Conservation (phyloP, 2,888 invertebrate genomes). For the Drosophila monieri region DNA sequence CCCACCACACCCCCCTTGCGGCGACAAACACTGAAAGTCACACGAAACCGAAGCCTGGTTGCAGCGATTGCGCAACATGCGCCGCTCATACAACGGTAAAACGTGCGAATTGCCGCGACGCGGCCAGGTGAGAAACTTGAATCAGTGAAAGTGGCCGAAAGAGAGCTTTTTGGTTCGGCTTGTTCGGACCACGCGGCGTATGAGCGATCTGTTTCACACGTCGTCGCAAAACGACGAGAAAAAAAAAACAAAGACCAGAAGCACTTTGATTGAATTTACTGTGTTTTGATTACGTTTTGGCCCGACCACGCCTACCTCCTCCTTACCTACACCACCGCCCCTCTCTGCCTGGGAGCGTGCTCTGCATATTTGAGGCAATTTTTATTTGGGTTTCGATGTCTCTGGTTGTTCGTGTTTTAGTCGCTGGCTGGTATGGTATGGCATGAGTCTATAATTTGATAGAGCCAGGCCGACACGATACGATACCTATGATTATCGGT, state of each 20-base stretch:
- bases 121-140: constrained; percentile 62
- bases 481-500: constrained; percentile 64
- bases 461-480: constrained; percentile 35
- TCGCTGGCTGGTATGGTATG: constrained; percentile 49
- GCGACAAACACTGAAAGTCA: constrained; percentile 4
- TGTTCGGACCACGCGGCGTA: constrained; percentile 63
- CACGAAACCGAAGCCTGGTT: constrained; percentile 7
- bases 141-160: constrained; percentile 75
- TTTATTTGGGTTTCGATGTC: constrained; percentile 77
- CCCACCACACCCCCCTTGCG: constrained; percentile 6
- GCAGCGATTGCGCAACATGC: constrained; percentile 40
- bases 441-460: constrained; percentile 64
- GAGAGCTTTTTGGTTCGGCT: constrained; percentile 27
- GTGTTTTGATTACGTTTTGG: constrained; percentile 64
- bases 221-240: constrained; percentile 67
- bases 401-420: constrained; percentile 43
- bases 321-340: not conserved
- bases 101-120: constrained; percentile 42
- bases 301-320: constrained; percentile 26
- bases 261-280: constrained; percentile 66
- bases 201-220: constrained; percentile 73
- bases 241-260: constrained; percentile 58
- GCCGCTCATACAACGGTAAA: constrained; percentile 35
- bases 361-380: constrained; percentile 45
- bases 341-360: constrained; percentile 35